Evolutionary conservation across 2,797 vertebrate genomes (phyloP).

Genomic region (Sciaenops ocellatus): DNA sequence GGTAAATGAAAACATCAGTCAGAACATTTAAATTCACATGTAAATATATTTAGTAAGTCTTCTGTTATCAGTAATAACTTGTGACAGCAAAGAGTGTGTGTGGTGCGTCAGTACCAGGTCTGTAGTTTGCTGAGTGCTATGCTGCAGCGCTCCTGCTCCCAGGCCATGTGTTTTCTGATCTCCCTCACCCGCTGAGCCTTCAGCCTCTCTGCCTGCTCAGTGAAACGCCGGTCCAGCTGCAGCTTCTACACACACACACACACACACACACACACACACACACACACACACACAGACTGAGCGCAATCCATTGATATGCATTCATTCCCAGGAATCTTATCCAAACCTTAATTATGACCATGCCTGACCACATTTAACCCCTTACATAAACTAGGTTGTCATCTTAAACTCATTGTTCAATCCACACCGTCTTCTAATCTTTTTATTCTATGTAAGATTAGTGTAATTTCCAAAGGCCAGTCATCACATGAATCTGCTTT

Average conservation of each 20-base stretch:
- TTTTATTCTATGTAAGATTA: too few relatives aligned
- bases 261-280: conserved; percentile 33
- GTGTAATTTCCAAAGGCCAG: too few relatives aligned
- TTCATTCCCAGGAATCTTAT: neutral
- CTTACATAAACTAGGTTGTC: neutral
- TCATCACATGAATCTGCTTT: too few relatives aligned
- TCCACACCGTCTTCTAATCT: too few relatives aligned
- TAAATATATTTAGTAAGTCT: neutral
- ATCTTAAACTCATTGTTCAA: too few relatives aligned
- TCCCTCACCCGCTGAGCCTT: conserved; percentile 82
- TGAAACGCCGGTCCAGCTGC: conserved; percentile 86
- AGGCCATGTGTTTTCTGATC: conserved; percentile 87
- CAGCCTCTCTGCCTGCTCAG: conserved; percentile 82
- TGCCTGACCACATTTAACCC: neutral
- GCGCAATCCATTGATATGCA: neutral
- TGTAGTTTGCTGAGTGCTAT: conserved; percentile 88
- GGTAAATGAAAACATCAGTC: neutral
- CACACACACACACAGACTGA: neutral
- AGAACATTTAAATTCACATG: neutral
- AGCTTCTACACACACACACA: conserved; percentile 85
- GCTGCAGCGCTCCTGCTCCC: conserved; percentile 88
- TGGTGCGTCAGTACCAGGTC: conserved; percentile 77
- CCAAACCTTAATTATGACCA: neutral
- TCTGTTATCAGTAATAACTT: neutral
- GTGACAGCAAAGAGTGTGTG: neutral